These are phyloP conservation scores for Cephalopholis sonnerati DNA, from an alignment of 2,113 vertebrate species.

Conservation along the genomic window DNA sequence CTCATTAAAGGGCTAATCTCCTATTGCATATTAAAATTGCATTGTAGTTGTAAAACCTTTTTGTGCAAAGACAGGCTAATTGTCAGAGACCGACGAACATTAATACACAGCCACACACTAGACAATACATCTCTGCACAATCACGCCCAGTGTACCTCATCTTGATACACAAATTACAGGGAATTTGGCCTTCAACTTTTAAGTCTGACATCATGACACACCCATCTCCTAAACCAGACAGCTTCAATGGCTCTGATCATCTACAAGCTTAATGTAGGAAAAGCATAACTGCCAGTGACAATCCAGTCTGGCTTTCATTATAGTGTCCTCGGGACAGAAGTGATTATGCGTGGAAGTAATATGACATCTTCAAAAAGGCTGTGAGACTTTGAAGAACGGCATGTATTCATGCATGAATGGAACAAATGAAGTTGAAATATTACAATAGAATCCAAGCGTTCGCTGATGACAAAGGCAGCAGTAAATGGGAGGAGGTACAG, in stretches of 20 bases:
- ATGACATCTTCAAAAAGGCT: conserved; percentile 38
- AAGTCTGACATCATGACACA: conserved; percentile 32
- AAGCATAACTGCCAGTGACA: conserved; percentile 31
- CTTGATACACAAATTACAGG: conserved; percentile 31
- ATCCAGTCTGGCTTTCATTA: conserved; percentile 33
- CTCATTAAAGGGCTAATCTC: conserved; percentile 45
- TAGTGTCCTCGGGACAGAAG: conserved; percentile 16
- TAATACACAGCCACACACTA: not conserved
- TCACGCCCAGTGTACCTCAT: conserved; percentile 1
- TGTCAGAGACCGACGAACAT: conserved; percentile 7
- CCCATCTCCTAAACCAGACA: conserved; percentile 32
- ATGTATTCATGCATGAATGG: conserved; percentile 31
- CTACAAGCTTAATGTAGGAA: conserved; percentile 32
- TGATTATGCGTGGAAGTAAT: conserved; percentile 39
- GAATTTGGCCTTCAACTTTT: conserved; percentile 46
- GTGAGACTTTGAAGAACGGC: conserved; percentile 28
- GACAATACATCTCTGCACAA: conserved; percentile 8
- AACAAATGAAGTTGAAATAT: conserved; percentile 41
- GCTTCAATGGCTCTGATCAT: conserved; percentile 40
- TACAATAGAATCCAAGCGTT: conserved; percentile 6
- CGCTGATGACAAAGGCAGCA: conserved; percentile 16
- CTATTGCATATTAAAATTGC: conserved; percentile 43
- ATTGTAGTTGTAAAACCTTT: conserved; percentile 33
- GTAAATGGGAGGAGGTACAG: conserved; percentile 7
- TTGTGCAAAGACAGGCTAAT: not conserved